Percentiles rank a stretch among this genome's conserved stretches.
Conservation (phyloP, 2,797 vertebrate species). For the Phataginus tetradactyla region DNA sequence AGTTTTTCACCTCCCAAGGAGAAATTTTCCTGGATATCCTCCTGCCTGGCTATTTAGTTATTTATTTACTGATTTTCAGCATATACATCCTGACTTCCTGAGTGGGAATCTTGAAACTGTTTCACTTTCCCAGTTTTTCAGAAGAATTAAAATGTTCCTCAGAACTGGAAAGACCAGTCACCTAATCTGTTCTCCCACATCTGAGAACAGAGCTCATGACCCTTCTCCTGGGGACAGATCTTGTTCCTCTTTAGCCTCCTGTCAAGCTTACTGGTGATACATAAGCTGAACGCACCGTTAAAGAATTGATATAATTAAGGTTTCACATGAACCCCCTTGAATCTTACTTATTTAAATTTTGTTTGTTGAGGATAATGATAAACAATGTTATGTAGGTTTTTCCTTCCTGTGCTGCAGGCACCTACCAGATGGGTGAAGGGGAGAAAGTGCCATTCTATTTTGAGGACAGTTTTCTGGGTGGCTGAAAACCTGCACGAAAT, state of each 20-base stretch:
- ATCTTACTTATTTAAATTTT: slow-evolving; percentile 18
- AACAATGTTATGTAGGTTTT: slow-evolving; percentile 14
- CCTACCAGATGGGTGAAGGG: background rate
- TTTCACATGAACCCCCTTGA: background rate
- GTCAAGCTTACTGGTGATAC: background rate
- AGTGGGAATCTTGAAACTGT: slow-evolving; percentile 42
- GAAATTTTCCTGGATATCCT: background rate
- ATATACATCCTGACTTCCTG: background rate
- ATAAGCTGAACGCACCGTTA: background rate
- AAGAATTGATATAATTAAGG: slow-evolving; percentile 28
- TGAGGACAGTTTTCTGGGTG: slow-evolving; percentile 46
- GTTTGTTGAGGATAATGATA: background rate
- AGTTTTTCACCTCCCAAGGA: background rate
- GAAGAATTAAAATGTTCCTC: slow-evolving; percentile 43
- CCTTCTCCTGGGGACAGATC: background rate
- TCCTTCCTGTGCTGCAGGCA: background rate
- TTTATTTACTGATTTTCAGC: slow-evolving; percentile 43
- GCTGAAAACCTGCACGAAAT: slow-evolving; percentile 48
- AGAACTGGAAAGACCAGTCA: slow-evolving; percentile 49
- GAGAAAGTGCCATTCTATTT: slow-evolving; percentile 50
- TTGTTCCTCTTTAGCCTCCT: background rate
- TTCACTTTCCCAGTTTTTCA: background rate
- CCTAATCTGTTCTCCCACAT: slow-evolving; percentile 13
- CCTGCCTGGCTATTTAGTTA: background rate
- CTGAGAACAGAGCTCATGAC: background rate